Percentiles rank a stretch among this genome's conserved stretches.
Evolutionary conservation across 1,140 invertebrate species (phyloP).

Genomic region (Brachystomella parvula): DNA sequence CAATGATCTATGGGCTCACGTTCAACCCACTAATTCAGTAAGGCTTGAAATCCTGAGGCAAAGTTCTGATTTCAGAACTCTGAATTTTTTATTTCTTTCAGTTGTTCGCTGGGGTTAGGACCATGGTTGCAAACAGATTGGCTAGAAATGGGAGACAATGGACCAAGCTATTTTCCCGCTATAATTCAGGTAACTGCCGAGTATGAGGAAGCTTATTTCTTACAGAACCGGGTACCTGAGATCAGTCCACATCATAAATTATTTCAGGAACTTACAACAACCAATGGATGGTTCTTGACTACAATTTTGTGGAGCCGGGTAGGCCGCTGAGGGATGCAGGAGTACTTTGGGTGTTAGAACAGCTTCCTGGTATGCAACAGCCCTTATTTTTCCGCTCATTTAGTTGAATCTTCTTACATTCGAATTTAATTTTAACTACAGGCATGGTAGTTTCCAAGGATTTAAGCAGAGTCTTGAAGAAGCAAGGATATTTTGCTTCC

Average conservation of each 20-base stretch:
- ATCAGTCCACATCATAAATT: no score
- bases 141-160: slow-evolving; percentile 62
- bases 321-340: slow-evolving; percentile 47
- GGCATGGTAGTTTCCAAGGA: slow-evolving; percentile 53
- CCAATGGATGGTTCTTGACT: slow-evolving; percentile 80
- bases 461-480: slow-evolving; percentile 56
- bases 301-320: slow-evolving; percentile 53
- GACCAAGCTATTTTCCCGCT: slow-evolving; percentile 53
- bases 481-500: slow-evolving; percentile 64
- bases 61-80: background rate
- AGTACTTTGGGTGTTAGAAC: slow-evolving; percentile 71
- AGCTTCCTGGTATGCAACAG: slow-evolving; percentile 62
- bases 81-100: slow-evolving; percentile 39
- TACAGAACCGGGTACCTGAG: no score
- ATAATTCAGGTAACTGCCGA: slow-evolving; percentile 61
- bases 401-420: no score
- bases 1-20: slow-evolving; percentile 50
- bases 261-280: slow-evolving; percentile 61
- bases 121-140: slow-evolving; percentile 78
- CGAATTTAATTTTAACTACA: slow-evolving; percentile 10
- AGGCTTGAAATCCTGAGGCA: slow-evolving; percentile 1
- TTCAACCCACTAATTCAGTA: slow-evolving; percentile 49
- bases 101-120: slow-evolving; percentile 67
- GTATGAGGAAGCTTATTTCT: no score
- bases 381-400: no score